Percentiles rank a stretch among this genome's conserved stretches.
Evolutionary conservation across 2,797 vertebrate genomes (phyloP).

Genomic region (Ptychobarbus kaznakovi): DNA sequence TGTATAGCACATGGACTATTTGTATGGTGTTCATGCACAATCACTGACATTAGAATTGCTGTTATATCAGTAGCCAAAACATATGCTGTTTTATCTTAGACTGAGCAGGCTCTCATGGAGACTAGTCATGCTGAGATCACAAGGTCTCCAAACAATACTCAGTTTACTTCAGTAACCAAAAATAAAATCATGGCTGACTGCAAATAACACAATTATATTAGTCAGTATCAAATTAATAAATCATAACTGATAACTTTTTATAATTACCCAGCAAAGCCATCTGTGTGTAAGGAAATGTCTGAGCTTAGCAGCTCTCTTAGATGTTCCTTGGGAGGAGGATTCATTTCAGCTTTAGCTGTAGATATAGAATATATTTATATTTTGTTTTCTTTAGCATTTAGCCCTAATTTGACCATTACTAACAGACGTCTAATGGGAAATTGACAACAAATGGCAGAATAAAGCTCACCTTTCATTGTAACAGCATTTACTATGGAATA

Average conservation of each 20-base stretch:
- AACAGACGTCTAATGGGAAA: background rate
- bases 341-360: slow-evolving; percentile 72
- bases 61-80: background rate
- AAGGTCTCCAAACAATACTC: background rate
- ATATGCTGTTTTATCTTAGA: background rate
- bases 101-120: background rate
- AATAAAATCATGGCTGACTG: background rate
- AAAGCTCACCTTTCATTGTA: slow-evolving; percentile 72
- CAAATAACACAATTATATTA: background rate
- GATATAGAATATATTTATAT: slow-evolving; percentile 1
- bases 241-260: background rate
- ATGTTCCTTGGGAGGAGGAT: slow-evolving; percentile 68
- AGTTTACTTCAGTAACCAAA: background rate
- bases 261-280: slow-evolving; percentile 77
- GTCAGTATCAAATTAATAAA: background rate
- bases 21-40: background rate
- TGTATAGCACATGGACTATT: background rate
- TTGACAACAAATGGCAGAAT: background rate
- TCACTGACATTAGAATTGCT: background rate
- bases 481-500: slow-evolving; percentile 69
- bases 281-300: slow-evolving; percentile 72
- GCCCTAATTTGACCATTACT: background rate
- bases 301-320: slow-evolving; percentile 72
- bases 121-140: background rate
- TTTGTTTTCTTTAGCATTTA: background rate